These are phyloP conservation scores for Meghimatium bilineatum DNA, from an alignment of 2,888 invertebrate species.

Conservation along the genomic window DNA sequence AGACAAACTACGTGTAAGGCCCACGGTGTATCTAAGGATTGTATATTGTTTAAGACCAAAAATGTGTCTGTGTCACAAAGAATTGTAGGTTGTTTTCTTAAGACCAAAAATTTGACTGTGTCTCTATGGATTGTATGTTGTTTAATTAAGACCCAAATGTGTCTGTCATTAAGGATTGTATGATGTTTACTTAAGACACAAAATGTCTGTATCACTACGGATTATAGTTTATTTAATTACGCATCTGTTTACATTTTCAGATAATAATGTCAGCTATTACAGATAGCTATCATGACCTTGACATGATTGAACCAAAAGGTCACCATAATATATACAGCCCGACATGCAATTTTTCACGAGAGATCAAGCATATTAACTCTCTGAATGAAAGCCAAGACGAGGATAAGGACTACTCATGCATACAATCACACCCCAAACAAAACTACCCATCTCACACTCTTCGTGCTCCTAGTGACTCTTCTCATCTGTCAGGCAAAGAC, in stretches of 20 bases:
- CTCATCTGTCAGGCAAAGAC: conserved; percentile 37
- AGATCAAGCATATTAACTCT: conserved; percentile 58
- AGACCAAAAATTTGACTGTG: no score
- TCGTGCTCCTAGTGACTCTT: conserved; percentile 18
- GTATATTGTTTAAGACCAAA: no score
- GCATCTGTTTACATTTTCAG: neutral
- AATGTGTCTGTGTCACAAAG: no score
- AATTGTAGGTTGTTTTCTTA: no score
- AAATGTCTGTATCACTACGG: no score
- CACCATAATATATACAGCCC: conserved; percentile 36
- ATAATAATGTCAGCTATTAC: conserved; percentile 11
- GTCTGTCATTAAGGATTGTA: no score
- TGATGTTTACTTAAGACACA: no score
- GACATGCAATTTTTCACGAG: conserved; percentile 65
- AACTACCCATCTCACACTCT: conserved; percentile 30
- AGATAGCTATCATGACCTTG: conserved; percentile 10
- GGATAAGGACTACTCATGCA: conserved; percentile 54
- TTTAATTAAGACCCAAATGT: no score
- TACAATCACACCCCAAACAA: conserved; percentile 45
- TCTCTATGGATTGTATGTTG: no score
- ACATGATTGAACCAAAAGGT: conserved; percentile 7
- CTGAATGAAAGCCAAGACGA: conserved; percentile 31
- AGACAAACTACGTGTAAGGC: no score
- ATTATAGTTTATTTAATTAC: neutral
- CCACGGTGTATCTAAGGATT: no score